Percentiles rank a stretch among this genome's conserved stretches.
Conservation (phyloP, 2,797 vertebrate species). For the Gymnothorax reevesii region DNA sequence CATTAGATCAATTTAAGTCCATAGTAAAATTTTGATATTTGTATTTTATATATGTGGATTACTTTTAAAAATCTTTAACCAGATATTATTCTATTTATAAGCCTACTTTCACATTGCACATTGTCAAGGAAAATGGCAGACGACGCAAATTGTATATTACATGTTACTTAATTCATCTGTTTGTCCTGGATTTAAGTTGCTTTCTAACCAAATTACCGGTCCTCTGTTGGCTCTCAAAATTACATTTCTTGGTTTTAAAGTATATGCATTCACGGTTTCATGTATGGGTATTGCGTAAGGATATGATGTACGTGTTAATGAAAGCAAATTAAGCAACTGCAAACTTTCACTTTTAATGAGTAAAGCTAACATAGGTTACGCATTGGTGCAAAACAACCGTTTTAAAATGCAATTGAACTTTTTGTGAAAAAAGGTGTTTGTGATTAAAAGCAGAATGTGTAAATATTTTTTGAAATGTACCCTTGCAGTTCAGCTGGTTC, state of each 20-base stretch:
- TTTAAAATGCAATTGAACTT: neutral
- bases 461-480: neutral
- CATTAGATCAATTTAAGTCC: neutral
- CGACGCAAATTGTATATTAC: neutral
- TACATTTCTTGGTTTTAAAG: neutral
- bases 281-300: neutral
- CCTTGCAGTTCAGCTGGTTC: neutral
- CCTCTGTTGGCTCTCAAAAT: neutral
- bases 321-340: neutral
- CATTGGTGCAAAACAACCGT: neutral
- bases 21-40: neutral
- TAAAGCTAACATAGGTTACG: neutral
- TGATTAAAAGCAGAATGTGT: neutral
- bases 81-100: neutral
- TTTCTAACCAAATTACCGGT: neutral
- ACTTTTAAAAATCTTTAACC: neutral
- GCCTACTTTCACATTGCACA: neutral
- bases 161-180: slow-evolving; percentile 6
- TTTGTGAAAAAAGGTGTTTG: neutral
- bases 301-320: neutral
- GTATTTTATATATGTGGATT: neutral
- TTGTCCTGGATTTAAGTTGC: neutral
- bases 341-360: neutral
- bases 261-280: neutral
- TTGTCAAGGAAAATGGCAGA: neutral